phyloP scores from a whole-genome alignment of 1,140 invertebrate species.

The Trichogramma pretiosum region DNA sequence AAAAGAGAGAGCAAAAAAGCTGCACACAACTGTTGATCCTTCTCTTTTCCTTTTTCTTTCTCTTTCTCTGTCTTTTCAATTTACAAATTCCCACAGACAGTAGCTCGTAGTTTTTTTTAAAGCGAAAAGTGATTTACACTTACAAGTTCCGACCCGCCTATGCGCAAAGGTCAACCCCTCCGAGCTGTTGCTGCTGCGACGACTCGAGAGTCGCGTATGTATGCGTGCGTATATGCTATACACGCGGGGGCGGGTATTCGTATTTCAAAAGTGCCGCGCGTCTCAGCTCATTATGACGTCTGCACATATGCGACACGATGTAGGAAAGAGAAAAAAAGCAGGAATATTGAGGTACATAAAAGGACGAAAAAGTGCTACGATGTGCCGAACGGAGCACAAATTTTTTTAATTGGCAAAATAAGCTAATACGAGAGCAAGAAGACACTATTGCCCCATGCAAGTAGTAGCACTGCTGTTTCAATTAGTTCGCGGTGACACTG shows the following conservation, averaged over 20 bases:
- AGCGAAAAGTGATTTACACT: conserved; percentile 10
- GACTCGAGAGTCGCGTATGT: background rate
- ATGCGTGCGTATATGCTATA: too few species aligned
- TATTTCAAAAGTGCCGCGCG: conserved; percentile 13
- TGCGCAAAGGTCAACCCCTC: too few species aligned
- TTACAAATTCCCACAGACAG: conserved; percentile 1
- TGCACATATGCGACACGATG: background rate
- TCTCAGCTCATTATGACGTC: background rate
- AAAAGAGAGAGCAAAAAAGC: too few species aligned
- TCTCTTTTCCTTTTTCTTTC: too few species aligned
- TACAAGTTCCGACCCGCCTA: background rate
- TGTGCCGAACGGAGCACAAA: background rate
- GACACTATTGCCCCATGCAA: too few species aligned
- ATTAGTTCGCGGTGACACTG: too few species aligned
- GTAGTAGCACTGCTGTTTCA: too few species aligned
- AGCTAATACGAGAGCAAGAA: too few species aligned
- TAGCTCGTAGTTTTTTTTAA: too few species aligned
- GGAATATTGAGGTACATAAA: background rate
- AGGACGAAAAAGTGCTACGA: conserved; percentile 1
- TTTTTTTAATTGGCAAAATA: conserved; percentile 1
- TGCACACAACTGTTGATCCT: too few species aligned
- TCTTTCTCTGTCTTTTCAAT: too few species aligned
- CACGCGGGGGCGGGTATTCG: background rate
- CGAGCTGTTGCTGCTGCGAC: background rate
- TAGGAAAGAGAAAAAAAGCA: too few species aligned